Conservation (phyloP, 2,888 invertebrate species). For the Platypus cylindrus region DNA sequence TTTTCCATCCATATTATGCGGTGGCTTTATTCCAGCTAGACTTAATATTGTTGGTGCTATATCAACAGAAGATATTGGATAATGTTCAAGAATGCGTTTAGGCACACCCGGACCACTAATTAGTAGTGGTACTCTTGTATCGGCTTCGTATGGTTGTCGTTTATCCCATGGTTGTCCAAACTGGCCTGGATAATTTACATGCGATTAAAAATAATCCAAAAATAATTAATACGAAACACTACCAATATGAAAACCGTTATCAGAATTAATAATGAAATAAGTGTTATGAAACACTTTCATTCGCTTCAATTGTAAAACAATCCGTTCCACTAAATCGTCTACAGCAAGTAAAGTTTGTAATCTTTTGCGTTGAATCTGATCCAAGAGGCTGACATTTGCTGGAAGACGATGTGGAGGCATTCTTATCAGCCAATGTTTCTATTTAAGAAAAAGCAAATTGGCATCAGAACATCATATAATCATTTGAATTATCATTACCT, state of each 20-base stretch:
- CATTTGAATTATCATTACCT: slow-evolving; percentile 29
- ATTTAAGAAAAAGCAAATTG: slow-evolving; percentile 34
- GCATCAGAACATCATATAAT: slow-evolving; percentile 2
- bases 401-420: slow-evolving; percentile 57
- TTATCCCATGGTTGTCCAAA: slow-evolving; percentile 82
- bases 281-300: slow-evolving; percentile 53
- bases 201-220: background rate
- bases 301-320: slow-evolving; percentile 45
- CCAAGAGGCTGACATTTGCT: slow-evolving; percentile 45
- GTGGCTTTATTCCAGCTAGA: slow-evolving; percentile 46
- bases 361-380: slow-evolving; percentile 57
- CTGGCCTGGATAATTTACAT: slow-evolving; percentile 48
- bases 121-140: slow-evolving; percentile 71
- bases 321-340: slow-evolving; percentile 65
- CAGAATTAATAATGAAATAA: slow-evolving; percentile 73
- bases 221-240: background rate
- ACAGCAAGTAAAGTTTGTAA: slow-evolving; percentile 76
- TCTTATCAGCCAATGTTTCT: slow-evolving; percentile 77
- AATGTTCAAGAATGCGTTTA: slow-evolving; percentile 34
- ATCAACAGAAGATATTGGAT: slow-evolving; percentile 66
- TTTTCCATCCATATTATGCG: slow-evolving; percentile 17
- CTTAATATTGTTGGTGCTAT: slow-evolving; percentile 71
- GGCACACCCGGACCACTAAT: slow-evolving; percentile 62
- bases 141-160: slow-evolving; percentile 81
- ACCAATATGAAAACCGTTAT: slow-evolving; percentile 87